Conservation (phyloP, 1,140 invertebrate genomes). For the Drosophila hydei region DNA sequence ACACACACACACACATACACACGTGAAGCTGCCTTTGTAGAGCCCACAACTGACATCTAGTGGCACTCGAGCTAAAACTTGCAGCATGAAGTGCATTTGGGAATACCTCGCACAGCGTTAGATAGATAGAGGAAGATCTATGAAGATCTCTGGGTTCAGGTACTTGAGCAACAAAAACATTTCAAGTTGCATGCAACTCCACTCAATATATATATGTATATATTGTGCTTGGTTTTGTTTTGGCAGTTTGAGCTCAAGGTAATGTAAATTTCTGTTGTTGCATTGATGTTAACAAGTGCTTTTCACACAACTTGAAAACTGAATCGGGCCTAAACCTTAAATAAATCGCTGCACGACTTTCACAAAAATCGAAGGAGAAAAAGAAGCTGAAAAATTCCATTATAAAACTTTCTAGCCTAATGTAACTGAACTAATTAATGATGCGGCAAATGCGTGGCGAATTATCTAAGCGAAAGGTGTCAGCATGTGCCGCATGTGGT, state of each 20-base stretch:
- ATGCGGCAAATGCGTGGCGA: conserved; percentile 69
- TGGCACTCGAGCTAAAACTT: conserved; percentile 74
- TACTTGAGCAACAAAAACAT: conserved; percentile 45
- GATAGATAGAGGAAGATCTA: conserved; percentile 30
- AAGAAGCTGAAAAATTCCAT: conserved; percentile 7
- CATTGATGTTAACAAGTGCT: conserved; percentile 52
- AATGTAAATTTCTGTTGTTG: conserved; percentile 53
- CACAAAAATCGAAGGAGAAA: conserved; percentile 35
- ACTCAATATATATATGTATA: conserved; percentile 7
- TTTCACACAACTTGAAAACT: conserved; percentile 33
- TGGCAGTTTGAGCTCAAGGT: conserved; percentile 80
- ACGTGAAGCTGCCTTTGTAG: conserved; percentile 13
- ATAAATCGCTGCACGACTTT: conserved; percentile 56
- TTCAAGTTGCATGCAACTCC: conserved; percentile 63
- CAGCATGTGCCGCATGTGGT: conserved; percentile 49
- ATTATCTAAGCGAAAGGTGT: conserved; percentile 54
- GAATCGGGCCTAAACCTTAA: conserved; percentile 29
- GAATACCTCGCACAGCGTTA: conserved; percentile 37
- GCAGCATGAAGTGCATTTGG: conserved; percentile 72
- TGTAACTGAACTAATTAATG: conserved; percentile 68
- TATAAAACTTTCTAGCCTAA: conserved; percentile 57
- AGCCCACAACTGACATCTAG: conserved; percentile 74
- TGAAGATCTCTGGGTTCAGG: conserved; percentile 17
- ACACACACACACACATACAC: conserved; percentile 18
- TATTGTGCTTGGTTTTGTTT: conserved; percentile 27